Percentiles rank a stretch among this genome's conserved stretches.
phyloP scores from a whole-genome alignment of 37 sponge, comb jelly and placozoan genomes.

The Bolinopsis microptera region DNA sequence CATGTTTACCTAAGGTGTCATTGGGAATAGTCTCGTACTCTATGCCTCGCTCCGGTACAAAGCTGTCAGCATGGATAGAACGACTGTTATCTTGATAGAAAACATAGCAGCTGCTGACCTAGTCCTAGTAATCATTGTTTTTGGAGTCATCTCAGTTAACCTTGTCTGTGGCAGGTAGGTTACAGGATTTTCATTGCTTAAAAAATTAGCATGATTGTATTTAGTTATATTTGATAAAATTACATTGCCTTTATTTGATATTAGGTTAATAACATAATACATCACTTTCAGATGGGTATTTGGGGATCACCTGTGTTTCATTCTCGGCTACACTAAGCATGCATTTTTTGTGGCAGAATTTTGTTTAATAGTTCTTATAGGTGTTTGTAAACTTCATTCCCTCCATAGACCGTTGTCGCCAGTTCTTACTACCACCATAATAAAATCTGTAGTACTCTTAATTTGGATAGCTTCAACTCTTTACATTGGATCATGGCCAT shows the following conservation, averaged over 20 bases:
- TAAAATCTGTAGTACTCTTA: neutral
- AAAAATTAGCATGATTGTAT: too few species aligned
- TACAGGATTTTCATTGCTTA: neutral
- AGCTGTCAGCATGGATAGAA: neutral
- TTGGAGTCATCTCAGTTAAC: neutral
- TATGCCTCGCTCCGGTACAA: neutral
- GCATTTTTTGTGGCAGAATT: neutral
- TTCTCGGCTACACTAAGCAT: neutral
- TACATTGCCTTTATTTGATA: too few species aligned
- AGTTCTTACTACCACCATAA: neutral
- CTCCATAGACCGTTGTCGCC: neutral
- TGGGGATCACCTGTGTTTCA: neutral
- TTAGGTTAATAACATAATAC: too few species aligned
- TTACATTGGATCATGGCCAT: neutral
- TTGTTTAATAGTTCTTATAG: neutral
- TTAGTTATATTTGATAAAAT: too few species aligned
- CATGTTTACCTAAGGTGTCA: neutral
- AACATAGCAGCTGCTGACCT: constrained; percentile 18
- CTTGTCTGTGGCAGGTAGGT: neutral
- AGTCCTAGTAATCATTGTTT: neutral
- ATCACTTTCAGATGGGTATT: neutral
- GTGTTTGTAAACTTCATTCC: neutral
- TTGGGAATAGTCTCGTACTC: neutral
- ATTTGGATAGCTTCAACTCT: neutral
- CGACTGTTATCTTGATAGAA: neutral